These are phyloP conservation scores for Trichomalopsis sarcophagae DNA, from an alignment of 1,140 invertebrate genomes.

Conservation along the genomic window DNA sequence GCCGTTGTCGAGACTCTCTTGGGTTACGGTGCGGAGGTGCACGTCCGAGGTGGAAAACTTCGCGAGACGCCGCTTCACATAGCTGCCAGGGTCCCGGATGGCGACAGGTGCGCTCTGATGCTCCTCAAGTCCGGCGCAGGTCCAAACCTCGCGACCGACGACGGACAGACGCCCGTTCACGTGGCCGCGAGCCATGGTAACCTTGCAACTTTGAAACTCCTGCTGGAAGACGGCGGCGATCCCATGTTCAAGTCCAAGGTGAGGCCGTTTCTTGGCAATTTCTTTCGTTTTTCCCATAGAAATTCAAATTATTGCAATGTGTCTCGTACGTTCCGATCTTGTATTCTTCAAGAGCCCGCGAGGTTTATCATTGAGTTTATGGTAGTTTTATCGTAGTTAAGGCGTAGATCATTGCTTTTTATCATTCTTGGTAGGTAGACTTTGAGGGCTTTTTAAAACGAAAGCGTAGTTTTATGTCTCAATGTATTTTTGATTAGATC, in stretches of 20 bases:
- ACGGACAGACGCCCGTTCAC: constrained; percentile 95
- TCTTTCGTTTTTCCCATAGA: too few relatives aligned
- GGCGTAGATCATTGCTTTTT: not conserved
- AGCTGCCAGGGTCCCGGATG: constrained; percentile 92
- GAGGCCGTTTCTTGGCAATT: constrained; percentile 35
- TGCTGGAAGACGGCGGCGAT: constrained; percentile 94
- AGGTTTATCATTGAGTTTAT: not conserved
- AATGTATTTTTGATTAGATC: not conserved
- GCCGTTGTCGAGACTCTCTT: constrained; percentile 96
- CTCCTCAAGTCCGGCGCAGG: constrained; percentile 97
- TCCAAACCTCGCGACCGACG: constrained; percentile 93
- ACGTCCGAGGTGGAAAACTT: constrained; percentile 91
- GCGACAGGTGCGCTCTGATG: constrained; percentile 97
- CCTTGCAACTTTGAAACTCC: constrained; percentile 86
- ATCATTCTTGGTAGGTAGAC: not conserved
- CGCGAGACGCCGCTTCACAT: constrained; percentile 97
- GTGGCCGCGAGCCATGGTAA: constrained; percentile 93
- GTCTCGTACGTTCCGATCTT: not conserved
- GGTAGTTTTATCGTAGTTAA: not conserved
- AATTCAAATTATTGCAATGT: not conserved
- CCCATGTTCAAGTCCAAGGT: constrained; percentile 93
- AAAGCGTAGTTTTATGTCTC: too few relatives aligned
- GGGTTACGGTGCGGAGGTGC: constrained; percentile 97
- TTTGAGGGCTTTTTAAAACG: not conserved
- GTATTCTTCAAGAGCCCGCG: too few relatives aligned